Percentiles rank a stretch among this genome's conserved stretches.
Conservation (phyloP, 1,140 invertebrate genomes). For the Cheumatopsyche charites region DNA sequence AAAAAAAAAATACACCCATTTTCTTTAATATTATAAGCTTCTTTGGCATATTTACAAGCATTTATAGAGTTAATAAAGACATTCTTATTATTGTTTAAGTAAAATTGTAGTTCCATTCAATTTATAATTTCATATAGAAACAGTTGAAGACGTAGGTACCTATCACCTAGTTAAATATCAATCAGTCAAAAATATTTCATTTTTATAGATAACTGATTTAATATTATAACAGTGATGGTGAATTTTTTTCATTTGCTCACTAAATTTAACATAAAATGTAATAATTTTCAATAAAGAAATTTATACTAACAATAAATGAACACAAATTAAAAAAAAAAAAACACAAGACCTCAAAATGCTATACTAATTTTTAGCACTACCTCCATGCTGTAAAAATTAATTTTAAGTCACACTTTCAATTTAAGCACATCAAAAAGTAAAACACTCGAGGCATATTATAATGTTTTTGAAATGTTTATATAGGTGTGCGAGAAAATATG, state of each 20-base stretch:
- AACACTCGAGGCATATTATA: slow-evolving; percentile 2
- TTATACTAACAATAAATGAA: too few relatives aligned
- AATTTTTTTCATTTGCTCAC: too few relatives aligned
- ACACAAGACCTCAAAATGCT: slow-evolving; percentile 38
- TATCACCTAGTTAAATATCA: too few relatives aligned
- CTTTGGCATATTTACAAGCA: slow-evolving; percentile 35
- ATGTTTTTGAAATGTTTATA: neutral
- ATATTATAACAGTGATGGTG: too few relatives aligned
- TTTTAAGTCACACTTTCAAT: neutral
- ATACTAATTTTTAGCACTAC: slow-evolving; percentile 26
- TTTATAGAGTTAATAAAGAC: neutral
- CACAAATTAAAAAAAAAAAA: slow-evolving; percentile 21
- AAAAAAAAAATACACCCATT: slow-evolving; percentile 49
- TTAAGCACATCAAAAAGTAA: slow-evolving; percentile 6
- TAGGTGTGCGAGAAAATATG: slow-evolving; percentile 3
- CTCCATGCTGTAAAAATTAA: slow-evolving; percentile 10
- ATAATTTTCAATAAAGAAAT: too few relatives aligned
- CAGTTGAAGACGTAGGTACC: too few relatives aligned
- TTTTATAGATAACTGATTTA: too few relatives aligned
- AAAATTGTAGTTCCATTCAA: too few relatives aligned
- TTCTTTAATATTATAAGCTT: slow-evolving; percentile 41
- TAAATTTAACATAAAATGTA: too few relatives aligned
- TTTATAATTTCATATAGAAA: too few relatives aligned
- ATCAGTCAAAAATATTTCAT: too few relatives aligned
- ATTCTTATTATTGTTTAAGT: too few relatives aligned